Evolutionary conservation across 2,888 invertebrate species (phyloP).

Genomic region (Nemurella pictetii): DNA sequence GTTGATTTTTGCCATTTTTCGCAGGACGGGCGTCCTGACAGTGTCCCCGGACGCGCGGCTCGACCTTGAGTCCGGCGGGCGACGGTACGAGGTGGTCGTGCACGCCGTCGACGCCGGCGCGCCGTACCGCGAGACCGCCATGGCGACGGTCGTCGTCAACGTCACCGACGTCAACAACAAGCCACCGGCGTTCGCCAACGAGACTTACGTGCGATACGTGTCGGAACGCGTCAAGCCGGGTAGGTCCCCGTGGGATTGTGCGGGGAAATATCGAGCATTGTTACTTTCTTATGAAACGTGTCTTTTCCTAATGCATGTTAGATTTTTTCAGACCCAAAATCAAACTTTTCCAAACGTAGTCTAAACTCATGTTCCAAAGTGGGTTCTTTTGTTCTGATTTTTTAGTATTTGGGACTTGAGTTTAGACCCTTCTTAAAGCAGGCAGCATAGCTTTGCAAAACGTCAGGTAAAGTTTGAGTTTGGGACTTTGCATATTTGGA

Average conservation of each 20-base stretch:
- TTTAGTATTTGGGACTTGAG: no score
- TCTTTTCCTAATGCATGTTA: no score
- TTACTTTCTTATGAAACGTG: no score
- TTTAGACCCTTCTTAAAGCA: no score
- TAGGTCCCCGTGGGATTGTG: constrained; percentile 32
- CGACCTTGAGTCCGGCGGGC: constrained; percentile 64
- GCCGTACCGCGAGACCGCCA: constrained; percentile 76
- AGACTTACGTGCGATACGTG: constrained; percentile 61
- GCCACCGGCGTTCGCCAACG: constrained; percentile 71
- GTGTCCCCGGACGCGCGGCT: constrained; percentile 73
- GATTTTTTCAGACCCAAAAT: no score
- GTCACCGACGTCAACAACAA: constrained; percentile 81
- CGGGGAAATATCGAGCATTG: background rate
- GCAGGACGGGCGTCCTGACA: constrained; percentile 62
- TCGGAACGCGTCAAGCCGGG: constrained; percentile 68
- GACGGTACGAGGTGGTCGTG: constrained; percentile 66
- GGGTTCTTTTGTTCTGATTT: no score
- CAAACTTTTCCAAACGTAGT: no score
- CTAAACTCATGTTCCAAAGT: no score
- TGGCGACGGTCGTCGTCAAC: constrained; percentile 71
- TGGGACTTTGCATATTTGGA: no score
- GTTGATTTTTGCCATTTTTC: background rate
- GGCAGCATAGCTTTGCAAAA: no score
- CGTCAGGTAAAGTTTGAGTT: no score
- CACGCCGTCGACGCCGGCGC: constrained; percentile 75